Conservation (phyloP, 2,888 invertebrate genomes). For the Drosophila fulvimacula region DNA sequence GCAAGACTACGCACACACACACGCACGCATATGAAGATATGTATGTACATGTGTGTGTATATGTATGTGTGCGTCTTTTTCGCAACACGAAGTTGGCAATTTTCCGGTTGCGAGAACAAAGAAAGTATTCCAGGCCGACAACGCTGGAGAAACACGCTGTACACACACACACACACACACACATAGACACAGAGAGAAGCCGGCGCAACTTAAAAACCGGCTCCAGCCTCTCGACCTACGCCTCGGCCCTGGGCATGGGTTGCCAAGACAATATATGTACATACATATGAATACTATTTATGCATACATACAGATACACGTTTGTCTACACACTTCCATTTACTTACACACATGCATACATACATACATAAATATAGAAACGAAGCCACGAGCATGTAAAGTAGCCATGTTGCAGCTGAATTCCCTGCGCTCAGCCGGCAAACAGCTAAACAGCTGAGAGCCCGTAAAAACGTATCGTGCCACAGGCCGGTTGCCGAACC, state of each 20-base stretch:
- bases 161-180: slow-evolving; percentile 18
- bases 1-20: not conserved
- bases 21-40: not conserved
- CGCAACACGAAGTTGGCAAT: slow-evolving; percentile 45
- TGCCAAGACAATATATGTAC: slow-evolving; percentile 31
- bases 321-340: slow-evolving; percentile 3
- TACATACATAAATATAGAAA: slow-evolving; percentile 16
- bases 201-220: slow-evolving; percentile 62
- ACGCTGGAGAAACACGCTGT: slow-evolving; percentile 20
- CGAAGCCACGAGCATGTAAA: slow-evolving; percentile 47
- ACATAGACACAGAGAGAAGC: slow-evolving; percentile 8
- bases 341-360: slow-evolving; percentile 8
- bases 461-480: slow-evolving; percentile 43
- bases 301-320: slow-evolving; percentile 7
- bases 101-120: slow-evolving; percentile 69
- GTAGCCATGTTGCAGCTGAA: slow-evolving; percentile 72
- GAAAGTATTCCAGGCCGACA: slow-evolving; percentile 65
- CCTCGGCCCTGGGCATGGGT: slow-evolving; percentile 32
- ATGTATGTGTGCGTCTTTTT: slow-evolving; percentile 29
- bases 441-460: slow-evolving; percentile 71
- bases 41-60: slow-evolving; percentile 15
- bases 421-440: slow-evolving; percentile 63
- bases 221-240: slow-evolving; percentile 57
- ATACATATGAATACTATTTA: slow-evolving; percentile 12
- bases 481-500: slow-evolving; percentile 42